Evolutionary conservation across 1,140 invertebrate species (phyloP).

Genomic region (Mizuhopecten yessoensis): DNA sequence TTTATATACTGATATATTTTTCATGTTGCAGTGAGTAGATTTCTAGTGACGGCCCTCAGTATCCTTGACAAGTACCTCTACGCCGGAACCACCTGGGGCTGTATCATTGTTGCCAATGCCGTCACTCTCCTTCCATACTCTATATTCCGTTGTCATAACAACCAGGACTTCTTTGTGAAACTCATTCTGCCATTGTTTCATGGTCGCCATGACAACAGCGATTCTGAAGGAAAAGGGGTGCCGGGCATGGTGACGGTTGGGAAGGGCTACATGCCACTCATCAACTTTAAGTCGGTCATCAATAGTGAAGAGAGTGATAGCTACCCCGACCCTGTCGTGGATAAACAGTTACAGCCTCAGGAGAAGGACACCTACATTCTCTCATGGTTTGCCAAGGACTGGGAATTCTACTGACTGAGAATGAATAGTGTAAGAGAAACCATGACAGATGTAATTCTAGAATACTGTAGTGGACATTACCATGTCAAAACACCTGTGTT

Average conservation of each 20-base stretch:
- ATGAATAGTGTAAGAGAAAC: too few relatives aligned
- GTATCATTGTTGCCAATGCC: constrained; percentile 76
- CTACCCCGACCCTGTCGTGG: neutral
- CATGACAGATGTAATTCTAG: too few relatives aligned
- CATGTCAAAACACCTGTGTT: too few relatives aligned
- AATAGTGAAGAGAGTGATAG: constrained; percentile 45
- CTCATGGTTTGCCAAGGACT: constrained; percentile 74
- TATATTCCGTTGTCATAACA: constrained; percentile 74
- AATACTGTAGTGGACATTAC: too few relatives aligned
- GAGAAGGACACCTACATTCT: constrained; percentile 71
- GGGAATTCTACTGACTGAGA: constrained; percentile 75
- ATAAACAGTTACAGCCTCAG: constrained; percentile 42
- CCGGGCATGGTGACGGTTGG: constrained; percentile 72
- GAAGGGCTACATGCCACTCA: constrained; percentile 69
- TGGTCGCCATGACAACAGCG: neutral
- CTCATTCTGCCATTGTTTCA: constrained; percentile 70
- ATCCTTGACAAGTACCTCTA: constrained; percentile 75
- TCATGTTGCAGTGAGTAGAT: constrained; percentile 63
- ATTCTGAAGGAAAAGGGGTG: constrained; percentile 20
- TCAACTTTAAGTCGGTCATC: constrained; percentile 58
- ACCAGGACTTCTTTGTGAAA: constrained; percentile 75
- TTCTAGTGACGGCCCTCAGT: constrained; percentile 75
- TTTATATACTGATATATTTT: constrained; percentile 42
- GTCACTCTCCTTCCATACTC: constrained; percentile 69
- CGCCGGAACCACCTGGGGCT: constrained; percentile 77